These are phyloP conservation scores for Harpegnathos saltator DNA, from an alignment of 1,140 invertebrate species.

Conservation along the genomic window DNA sequence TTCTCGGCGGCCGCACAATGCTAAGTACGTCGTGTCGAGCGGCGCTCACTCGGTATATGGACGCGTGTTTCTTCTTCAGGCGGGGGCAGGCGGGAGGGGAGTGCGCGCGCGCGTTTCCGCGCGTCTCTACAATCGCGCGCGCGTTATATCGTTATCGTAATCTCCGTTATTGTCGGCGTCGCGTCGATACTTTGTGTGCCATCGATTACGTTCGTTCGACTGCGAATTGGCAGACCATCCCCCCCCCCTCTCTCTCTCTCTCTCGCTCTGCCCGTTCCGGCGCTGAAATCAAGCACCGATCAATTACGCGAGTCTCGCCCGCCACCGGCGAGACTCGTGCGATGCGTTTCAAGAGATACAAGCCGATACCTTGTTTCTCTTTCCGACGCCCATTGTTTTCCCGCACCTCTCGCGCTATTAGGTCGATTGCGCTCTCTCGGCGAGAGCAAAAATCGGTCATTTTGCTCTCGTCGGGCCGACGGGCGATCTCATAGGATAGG, in stretches of 20 bases:
- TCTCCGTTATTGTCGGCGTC: background rate
- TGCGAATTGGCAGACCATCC: background rate
- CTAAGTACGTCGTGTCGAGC: conserved; percentile 15
- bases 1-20: background rate
- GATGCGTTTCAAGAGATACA: background rate
- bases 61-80: background rate
- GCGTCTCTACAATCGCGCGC: background rate
- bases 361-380: background rate
- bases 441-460: too few species aligned
- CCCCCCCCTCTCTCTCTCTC: background rate
- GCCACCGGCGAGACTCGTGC: too few species aligned
- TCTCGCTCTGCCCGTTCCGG: too few species aligned
- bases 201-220: background rate
- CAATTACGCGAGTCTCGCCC: background rate
- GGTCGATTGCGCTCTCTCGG: too few species aligned
- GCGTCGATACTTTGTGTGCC: background rate
- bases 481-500: background rate
- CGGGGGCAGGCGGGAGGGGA: too few species aligned
- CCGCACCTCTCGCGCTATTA: background rate
- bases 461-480: too few species aligned
- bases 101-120: background rate
- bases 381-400: background rate
- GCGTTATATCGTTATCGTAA: background rate
- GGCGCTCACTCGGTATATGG: background rate
- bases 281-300: too few species aligned